Percentiles rank a stretch among this genome's conserved stretches.
These are phyloP conservation scores for Adela reaumurella DNA, from an alignment of 2,888 invertebrate species.

Conservation along the genomic window DNA sequence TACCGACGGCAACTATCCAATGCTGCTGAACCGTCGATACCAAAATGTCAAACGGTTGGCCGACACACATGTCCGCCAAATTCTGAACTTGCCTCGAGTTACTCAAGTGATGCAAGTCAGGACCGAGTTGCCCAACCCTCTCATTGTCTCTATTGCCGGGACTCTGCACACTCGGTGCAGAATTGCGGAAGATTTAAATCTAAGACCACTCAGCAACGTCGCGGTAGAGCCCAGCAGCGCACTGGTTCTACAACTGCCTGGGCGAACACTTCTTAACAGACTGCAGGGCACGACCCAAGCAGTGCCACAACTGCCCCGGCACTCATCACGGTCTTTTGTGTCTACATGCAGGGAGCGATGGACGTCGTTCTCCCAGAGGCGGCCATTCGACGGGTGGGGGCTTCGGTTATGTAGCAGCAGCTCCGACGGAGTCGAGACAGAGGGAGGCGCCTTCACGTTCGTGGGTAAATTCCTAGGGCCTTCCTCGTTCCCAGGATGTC, in stretches of 20 bases:
- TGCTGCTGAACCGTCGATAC: not conserved
- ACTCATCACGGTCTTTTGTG: not conserved
- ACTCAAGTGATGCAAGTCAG: not conserved
- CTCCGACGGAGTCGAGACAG: not conserved
- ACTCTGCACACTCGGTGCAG: not conserved
- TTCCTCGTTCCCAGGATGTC: no score
- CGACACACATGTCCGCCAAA: not conserved
- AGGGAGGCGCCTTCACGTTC: not conserved
- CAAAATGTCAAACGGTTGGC: not conserved
- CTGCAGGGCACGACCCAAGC: not conserved
- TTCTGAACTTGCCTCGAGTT: constrained; percentile 2
- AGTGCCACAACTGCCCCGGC: not conserved
- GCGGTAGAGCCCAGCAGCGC: not conserved
- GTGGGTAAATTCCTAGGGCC: not conserved
- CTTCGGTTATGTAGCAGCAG: not conserved
- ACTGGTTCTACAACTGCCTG: not conserved
- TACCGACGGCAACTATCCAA: not conserved
- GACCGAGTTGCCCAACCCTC: not conserved
- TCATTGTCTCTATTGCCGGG: not conserved
- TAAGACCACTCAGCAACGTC: not conserved
- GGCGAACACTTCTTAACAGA: not conserved
- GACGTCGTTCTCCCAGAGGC: not conserved
- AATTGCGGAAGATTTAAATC: not conserved
- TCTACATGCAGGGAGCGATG: not conserved
- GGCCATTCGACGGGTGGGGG: not conserved